phyloP scores from a whole-genome alignment of 2,797 vertebrate genomes.

The Numenius phaeopus region DNA sequence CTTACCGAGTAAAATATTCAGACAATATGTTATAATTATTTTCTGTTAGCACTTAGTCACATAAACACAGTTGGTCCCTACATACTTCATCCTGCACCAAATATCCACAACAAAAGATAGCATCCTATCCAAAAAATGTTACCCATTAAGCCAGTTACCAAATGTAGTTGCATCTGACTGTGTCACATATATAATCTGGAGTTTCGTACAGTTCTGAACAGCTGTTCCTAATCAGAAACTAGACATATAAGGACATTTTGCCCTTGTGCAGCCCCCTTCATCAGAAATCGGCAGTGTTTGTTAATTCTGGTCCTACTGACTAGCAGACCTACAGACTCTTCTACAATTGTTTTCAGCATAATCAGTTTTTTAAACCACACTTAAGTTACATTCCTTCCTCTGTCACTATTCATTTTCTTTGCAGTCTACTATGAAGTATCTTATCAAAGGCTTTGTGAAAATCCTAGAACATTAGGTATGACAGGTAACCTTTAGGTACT shows the following conservation, averaged over 20 bases:
- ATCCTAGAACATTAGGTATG: constrained; percentile 5
- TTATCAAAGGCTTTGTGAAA: constrained; percentile 33
- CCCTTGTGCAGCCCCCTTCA: not conserved
- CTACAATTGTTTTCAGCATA: not conserved
- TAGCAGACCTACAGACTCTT: not conserved
- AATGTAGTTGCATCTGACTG: not conserved
- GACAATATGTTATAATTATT: not conserved
- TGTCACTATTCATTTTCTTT: not conserved
- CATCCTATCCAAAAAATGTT: not conserved
- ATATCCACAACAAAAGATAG: not conserved
- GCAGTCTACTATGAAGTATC: not conserved
- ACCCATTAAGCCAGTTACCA: not conserved
- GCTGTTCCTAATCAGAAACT: not conserved
- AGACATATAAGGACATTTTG: not conserved
- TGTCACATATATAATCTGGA: not conserved
- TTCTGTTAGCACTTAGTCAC: not conserved
- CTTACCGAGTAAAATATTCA: not conserved
- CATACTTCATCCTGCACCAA: not conserved
- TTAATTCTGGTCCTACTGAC: not conserved
- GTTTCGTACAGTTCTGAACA: not conserved
- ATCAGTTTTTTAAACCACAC: not conserved
- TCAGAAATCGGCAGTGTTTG: not conserved
- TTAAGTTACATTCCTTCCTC: not conserved
- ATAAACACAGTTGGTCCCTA: not conserved
- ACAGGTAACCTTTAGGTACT: constrained; percentile 11